Evolutionary conservation across 2,888 invertebrate species (phyloP), one percentile per base, ranked within the genome.

Genomic region (Linnaemya vulpina): DNA sequence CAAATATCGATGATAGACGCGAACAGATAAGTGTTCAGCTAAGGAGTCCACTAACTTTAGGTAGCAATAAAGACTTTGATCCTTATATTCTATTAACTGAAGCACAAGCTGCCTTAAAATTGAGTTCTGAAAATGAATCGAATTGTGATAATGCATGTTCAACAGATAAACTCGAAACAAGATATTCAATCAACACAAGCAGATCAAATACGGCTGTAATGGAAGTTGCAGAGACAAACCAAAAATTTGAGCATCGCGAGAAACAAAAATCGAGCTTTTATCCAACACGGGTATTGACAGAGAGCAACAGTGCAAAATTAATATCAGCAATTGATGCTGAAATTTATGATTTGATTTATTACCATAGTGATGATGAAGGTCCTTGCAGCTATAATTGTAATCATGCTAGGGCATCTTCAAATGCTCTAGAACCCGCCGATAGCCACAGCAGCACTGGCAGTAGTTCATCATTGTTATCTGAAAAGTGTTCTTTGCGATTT

Each of bases 21-120:
- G 82, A 79, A 43, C 74, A 85, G 65, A 82, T 82, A 10, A 82
- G 71, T 46, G 71, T 85, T 83, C 82, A 87, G 86, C 84, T 88
- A 78, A 75, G 87, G 80, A 84, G 75, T 46, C 70, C 80, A 20
- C 51, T 80, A n/a, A 51, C 70, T 22, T 86, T 87, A 74, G 82
- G 87, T 43, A 86, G 78, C 79, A 86, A 88, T 65, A 87, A 85
- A 70, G 86, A 87, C 20, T 85, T 85, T 49, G 75, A 85, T 71
- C 82, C 85, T 13, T 85, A 70, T 63, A 25, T 63, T 7, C 17
- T 70, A 55, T 71, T 79, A 46, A 77, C 83, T 55, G 67, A 73
- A 76, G 84, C 83, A 15, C 86, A 82, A 76, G 81, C 79, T 30
- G 68, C 67, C 65, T 76, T 78, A 60, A 80, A 80, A 68, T 63